Evolutionary conservation across 2,888 invertebrate species (phyloP), one percentile per base, ranked within the genome.

Genomic region (Drosophila merina): DNA sequence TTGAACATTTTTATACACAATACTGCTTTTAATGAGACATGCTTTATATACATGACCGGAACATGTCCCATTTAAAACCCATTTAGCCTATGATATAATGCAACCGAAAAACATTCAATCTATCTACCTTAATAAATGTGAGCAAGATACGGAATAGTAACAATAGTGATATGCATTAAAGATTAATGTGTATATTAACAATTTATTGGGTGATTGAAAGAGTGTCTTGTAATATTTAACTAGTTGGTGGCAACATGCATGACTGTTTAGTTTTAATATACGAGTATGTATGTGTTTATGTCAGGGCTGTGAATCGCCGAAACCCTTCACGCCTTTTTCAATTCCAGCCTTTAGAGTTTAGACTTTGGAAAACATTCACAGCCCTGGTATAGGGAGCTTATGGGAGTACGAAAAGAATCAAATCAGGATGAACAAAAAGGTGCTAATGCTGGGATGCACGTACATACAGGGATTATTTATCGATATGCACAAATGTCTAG

Each of bases 181-280:
- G 25, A 8, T 8, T 44, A 26, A 7, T 42, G 9, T 57, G 30
- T 40, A 54, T 58, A 58, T 60, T 55, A 40, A 50, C 33, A 47
- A 42, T 59, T 52, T 47, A 30, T 50, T 54, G 49, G 70, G 76
- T 73, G 72, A 76, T 79, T 56, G 47, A 47, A 52, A 50, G 47
- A 33, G 20, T 38, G 47, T 44, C 14, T 20, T 8, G 26, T 38
- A 58, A 40, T 56, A 51, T 55, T 26, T 48, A 57, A 64, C 47
- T 50, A 36, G 36, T 60, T 72, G 67, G 59, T 57, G 44, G 59
- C 86, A 86, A 59, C 86, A 86, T 86, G 83, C 83, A 77, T 83
- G 79, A 77, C 77, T 83, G 84, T 77, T 62, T 60, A 33, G 58
- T 74, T 44, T 59, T 64, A 31, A 66, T 70, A 59, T 51, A 42